Evolutionary conservation across 2,113 vertebrate genomes (phyloP), one percentile per base, ranked within the genome.

Genomic region (Neoarius graeffei): DNA sequence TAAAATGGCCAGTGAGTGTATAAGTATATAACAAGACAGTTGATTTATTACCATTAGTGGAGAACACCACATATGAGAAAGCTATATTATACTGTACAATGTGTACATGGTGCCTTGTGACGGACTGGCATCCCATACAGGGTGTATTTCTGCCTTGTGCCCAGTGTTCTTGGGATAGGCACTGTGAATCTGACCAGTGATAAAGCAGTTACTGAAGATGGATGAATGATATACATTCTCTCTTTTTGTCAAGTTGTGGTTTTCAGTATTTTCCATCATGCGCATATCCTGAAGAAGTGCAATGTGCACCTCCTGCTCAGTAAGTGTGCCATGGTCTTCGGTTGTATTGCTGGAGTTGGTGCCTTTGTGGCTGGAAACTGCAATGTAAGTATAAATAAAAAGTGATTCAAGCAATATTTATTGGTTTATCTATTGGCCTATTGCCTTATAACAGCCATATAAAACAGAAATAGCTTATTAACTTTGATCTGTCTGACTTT

Each of bases 311-410:
- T 89, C 27, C 77, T 93, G 59, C 62, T 94, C 86, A 96, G 95
- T 88, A 95, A 84, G 88, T 64, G 87, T 64, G 94, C 94, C 0
- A 35, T 95, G 86, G 89, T 87, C 14, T 93, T 95, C 10, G 95
- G 95, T 20, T 73, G 94, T 48, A 90, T 94, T 56, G 83, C 95
- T 7, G 83, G 93, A 6, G 0, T 88, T 4, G 95, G 95, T 35
- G 92, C 94, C 1, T 96, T 96, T 20, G 0, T 90, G 15, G 95
- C 95, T 67, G 95, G 94, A 67, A 96, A 96, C 92, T 95, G 95
- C 81, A 95, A 96, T 7, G 95, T 96, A 92, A 94, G 95, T 93
- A 76, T 0, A 19, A 54, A 15, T 23, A 83, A 7, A 19, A 60
- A 54, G n/a, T 59, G 54, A 35, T 23, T 30, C 27, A 30, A 80